Percentiles rank a stretch among this genome's conserved stretches.
phyloP scores from a whole-genome alignment of 2,797 vertebrate species.

The Paguma larvata region DNA sequence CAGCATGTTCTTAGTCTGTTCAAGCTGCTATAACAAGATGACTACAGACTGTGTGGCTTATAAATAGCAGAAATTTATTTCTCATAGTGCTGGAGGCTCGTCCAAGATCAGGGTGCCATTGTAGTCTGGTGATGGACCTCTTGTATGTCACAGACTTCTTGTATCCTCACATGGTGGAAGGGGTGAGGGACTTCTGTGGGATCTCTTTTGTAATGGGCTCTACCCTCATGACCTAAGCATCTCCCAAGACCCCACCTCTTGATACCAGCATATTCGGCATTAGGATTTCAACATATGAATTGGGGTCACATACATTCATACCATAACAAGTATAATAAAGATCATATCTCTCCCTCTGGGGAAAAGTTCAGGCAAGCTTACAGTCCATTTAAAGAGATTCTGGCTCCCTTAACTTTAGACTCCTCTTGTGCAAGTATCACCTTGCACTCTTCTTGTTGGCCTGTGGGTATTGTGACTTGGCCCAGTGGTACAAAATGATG shows the following conservation, averaged over 20 bases:
- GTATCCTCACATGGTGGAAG: neutral
- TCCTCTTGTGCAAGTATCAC: neutral
- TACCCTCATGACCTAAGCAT: neutral
- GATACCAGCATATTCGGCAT: neutral
- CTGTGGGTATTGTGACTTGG: neutral
- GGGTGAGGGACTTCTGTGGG: neutral
- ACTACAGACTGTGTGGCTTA: neutral
- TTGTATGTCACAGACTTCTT: neutral
- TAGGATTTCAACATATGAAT: neutral
- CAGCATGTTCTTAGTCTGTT: neutral
- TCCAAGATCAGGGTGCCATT: neutral
- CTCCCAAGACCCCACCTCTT: neutral
- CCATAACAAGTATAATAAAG: neutral
- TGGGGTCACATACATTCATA: neutral
- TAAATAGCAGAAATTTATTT: neutral
- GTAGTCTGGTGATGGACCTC: neutral
- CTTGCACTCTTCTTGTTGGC: neutral
- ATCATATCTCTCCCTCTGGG: neutral
- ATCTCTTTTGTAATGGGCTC: neutral
- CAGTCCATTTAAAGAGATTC: neutral
- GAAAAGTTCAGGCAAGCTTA: neutral
- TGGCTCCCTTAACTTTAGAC: neutral
- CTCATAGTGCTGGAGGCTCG: neutral
- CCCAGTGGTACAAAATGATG: neutral
- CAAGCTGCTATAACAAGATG: neutral